Evolutionary conservation across 2,113 vertebrate genomes (phyloP).

Genomic region (Alligator mississippiensis): DNA sequence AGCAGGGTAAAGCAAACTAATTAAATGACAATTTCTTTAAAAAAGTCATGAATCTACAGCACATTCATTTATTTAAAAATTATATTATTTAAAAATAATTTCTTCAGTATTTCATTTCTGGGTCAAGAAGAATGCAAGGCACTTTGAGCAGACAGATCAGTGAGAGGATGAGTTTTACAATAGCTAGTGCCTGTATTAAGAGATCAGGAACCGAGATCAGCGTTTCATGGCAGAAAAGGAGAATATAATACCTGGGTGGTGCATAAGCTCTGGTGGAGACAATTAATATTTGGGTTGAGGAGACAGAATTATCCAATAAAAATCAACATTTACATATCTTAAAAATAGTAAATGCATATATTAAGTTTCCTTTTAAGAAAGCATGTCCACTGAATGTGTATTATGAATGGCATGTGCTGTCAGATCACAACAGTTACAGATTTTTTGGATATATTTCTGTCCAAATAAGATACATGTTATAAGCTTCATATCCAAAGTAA

Average conservation of each 20-base stretch:
- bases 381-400: background rate
- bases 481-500: background rate
- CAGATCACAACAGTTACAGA: background rate
- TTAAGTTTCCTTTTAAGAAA: no score
- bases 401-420: constrained; percentile 30
- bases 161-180: background rate
- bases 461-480: background rate
- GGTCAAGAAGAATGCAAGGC: constrained; percentile 18
- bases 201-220: background rate
- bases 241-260: background rate
- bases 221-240: background rate
- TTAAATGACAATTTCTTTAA: constrained; percentile 67
- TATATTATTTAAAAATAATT: background rate
- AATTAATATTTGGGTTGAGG: background rate
- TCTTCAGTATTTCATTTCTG: constrained; percentile 49
- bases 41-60: constrained; percentile 64
- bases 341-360: background rate
- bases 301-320: background rate
- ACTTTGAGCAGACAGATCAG: background rate
- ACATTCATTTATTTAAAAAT: constrained; percentile 44
- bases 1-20: constrained; percentile 58
- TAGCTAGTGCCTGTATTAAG: background rate
- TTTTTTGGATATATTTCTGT: background rate
- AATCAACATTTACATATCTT: background rate
- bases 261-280: background rate